Conservation (phyloP, 2,113 vertebrate species). For the Chamaea fasciata region DNA sequence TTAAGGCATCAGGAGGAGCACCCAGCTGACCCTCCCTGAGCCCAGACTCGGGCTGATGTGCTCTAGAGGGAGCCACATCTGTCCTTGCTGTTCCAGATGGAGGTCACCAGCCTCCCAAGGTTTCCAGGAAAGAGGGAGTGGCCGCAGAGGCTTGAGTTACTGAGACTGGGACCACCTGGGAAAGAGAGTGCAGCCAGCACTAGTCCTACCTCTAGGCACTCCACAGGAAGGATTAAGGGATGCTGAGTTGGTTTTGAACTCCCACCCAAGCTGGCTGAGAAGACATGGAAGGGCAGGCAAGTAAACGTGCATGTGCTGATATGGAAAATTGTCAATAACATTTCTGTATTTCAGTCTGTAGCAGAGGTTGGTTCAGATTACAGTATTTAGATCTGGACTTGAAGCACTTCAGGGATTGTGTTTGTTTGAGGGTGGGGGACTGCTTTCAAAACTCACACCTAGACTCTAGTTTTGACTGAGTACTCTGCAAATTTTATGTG, state of each 20-base stretch:
- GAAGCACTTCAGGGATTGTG: neutral
- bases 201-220: neutral
- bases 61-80: constrained; percentile 28
- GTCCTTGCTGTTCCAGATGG: neutral
- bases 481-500: neutral
- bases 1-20: neutral
- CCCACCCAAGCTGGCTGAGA: neutral
- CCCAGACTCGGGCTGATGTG: neutral
- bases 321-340: neutral
- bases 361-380: neutral
- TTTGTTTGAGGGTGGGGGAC: neutral
- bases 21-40: neutral
- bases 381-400: neutral
- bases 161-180: constrained; percentile 19
- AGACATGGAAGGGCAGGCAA: constrained; percentile 56
- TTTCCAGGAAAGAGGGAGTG: constrained; percentile 66
- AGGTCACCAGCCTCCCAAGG: constrained; percentile 7
- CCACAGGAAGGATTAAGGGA: neutral
- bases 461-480: neutral
- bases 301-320: constrained; percentile 18
- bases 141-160: neutral
- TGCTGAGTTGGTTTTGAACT: neutral
- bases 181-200: neutral
- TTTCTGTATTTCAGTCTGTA: neutral
- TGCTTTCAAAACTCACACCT: neutral